phyloP scores from a whole-genome alignment of 2,113 vertebrate genomes.

The Eolophus roseicapilla region DNA sequence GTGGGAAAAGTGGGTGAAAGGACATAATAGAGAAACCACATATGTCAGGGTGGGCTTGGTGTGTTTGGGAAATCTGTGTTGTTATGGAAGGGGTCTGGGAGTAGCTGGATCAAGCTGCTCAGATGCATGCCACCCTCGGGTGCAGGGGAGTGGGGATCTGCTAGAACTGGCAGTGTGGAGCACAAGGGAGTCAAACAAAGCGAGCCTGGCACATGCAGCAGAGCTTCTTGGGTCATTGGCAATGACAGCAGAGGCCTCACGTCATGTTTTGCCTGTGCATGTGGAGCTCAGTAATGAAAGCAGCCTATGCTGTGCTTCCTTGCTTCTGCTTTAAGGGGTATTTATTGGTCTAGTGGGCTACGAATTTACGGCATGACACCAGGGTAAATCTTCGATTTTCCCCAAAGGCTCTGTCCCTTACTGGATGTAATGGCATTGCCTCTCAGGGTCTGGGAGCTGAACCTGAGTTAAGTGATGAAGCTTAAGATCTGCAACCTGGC shows the following conservation, averaged over 20 bases:
- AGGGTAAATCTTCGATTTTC: neutral
- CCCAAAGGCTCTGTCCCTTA: neutral
- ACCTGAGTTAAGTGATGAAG: neutral
- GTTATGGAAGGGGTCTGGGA: neutral
- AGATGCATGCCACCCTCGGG: neutral
- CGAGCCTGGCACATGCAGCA: fast-evolving
- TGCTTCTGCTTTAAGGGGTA: neutral
- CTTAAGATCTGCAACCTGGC: neutral
- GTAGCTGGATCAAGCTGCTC: neutral
- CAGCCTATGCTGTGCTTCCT: neutral
- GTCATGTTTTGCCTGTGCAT: neutral
- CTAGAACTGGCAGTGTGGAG: neutral
- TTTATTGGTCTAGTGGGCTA: neutral
- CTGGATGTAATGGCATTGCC: neutral
- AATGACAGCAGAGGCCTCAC: neutral
- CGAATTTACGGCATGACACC: neutral
- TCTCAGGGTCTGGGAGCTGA: neutral
- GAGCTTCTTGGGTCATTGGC: neutral
- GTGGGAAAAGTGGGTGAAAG: fast-evolving
- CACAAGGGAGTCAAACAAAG: neutral
- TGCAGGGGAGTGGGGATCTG: neutral
- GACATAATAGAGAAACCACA: neutral
- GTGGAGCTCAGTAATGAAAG: neutral
- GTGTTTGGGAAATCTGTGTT: neutral
- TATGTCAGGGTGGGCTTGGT: neutral